These are phyloP conservation scores for Aleiodes sp. DNA, from an alignment of 1,140 invertebrate genomes.

Conservation along the genomic window DNA sequence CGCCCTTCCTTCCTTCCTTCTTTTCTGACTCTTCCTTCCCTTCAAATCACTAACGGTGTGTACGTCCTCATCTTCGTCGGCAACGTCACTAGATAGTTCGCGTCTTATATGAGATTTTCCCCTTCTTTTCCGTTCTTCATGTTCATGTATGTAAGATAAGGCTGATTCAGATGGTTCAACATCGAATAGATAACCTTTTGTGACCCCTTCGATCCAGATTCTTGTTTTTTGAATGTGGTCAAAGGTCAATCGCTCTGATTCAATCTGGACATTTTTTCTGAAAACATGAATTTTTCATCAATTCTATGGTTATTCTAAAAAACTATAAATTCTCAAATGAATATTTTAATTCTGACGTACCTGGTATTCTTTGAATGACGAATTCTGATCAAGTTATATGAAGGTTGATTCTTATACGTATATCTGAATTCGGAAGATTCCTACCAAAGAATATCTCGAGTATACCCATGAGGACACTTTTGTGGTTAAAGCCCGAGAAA, in stretches of 20 bases:
- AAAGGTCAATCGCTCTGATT: neutral
- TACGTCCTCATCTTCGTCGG: constrained; percentile 15
- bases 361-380: neutral
- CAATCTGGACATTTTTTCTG: neutral
- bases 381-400: neutral
- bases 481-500: constrained; percentile 29
- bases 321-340: neutral
- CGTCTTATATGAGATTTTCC: neutral
- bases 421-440: neutral
- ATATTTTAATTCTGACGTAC: neutral
- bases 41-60: constrained; percentile 38
- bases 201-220: neutral
- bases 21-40: constrained; percentile 53
- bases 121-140: constrained; percentile 22
- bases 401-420: neutral
- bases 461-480: neutral
- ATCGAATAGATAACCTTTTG: neutral
- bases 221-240: neutral
- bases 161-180: neutral
- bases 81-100: neutral
- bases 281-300: neutral
- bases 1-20: constrained; percentile 63
- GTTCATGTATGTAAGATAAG: constrained; percentile 6
- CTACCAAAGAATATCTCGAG: neutral
- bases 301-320: neutral